phyloP scores from a whole-genome alignment of 2,113 vertebrate species.

The Petroica traversi region DNA sequence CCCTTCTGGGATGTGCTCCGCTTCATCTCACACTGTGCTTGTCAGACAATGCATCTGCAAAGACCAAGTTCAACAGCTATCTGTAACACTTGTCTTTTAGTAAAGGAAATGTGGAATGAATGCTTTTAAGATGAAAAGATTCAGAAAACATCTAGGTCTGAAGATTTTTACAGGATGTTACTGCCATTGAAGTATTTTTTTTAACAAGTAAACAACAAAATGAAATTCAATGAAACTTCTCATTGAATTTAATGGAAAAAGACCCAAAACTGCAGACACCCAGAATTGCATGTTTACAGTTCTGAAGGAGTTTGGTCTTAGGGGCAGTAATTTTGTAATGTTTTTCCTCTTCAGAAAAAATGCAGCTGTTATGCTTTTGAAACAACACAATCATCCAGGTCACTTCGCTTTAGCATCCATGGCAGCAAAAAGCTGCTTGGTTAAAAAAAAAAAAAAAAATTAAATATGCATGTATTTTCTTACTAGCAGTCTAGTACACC shows the following conservation, averaged over 20 bases:
- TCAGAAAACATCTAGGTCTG: neutral
- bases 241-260: neutral
- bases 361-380: neutral
- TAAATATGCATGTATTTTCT: neutral
- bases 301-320: neutral
- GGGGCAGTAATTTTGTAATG: neutral
- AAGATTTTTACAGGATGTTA: neutral
- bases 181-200: neutral
- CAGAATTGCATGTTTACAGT: neutral
- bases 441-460: neutral
- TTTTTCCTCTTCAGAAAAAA: neutral
- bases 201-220: too few relatives aligned
- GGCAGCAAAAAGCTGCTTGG: neutral
- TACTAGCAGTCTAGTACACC: neutral
- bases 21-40: neutral
- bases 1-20: neutral
- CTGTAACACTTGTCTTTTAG: neutral
- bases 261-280: neutral
- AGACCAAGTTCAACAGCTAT: neutral
- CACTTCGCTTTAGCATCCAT: neutral
- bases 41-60: neutral
- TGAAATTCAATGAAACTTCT: neutral
- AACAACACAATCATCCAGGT: neutral
- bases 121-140: neutral
- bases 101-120: neutral